A percentile compares a stretch with the other conserved stretches of the same genome.
phyloP scores from a whole-genome alignment of 2,888 invertebrate genomes.

The Micoletzkya japonica region DNA sequence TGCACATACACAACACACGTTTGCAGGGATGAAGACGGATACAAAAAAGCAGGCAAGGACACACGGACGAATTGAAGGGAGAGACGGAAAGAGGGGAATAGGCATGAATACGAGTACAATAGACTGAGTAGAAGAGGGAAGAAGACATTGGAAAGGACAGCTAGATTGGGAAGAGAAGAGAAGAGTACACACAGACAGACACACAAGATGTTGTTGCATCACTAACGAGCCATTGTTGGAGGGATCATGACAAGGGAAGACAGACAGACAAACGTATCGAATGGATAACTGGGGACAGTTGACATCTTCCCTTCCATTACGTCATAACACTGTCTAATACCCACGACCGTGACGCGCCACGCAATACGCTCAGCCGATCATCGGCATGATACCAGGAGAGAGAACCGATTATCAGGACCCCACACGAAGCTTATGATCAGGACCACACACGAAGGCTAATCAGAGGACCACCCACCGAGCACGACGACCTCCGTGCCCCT shows the following conservation, averaged over 20 bases:
- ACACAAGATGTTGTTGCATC: neutral
- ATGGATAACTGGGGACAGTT: too few relatives aligned
- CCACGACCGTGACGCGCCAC: too few relatives aligned
- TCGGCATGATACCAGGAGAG: too few relatives aligned
- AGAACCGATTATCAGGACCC: too few relatives aligned
- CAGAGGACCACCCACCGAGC: conserved; percentile 43
- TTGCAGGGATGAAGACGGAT: conserved; percentile 7
- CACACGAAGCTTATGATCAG: too few relatives aligned
- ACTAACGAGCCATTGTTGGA: conserved; percentile 1
- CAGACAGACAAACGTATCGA: too few relatives aligned
- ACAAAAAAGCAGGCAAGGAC: neutral
- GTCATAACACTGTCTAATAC: too few relatives aligned
- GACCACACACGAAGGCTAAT: too few relatives aligned
- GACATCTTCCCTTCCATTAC: too few relatives aligned
- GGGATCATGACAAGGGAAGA: neutral
- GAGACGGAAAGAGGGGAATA: neutral
- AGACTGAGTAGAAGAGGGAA: neutral
- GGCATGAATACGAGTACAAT: neutral
- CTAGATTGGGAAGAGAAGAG: neutral
- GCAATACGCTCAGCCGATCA: too few relatives aligned
- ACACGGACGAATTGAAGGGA: neutral
- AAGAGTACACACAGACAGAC: neutral
- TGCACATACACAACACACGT: too few relatives aligned
- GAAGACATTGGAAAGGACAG: neutral
- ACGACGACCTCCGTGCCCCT: conserved; percentile 57